Conservation (phyloP, 2,113 vertebrate species). For the Salminus brasiliensis region DNA sequence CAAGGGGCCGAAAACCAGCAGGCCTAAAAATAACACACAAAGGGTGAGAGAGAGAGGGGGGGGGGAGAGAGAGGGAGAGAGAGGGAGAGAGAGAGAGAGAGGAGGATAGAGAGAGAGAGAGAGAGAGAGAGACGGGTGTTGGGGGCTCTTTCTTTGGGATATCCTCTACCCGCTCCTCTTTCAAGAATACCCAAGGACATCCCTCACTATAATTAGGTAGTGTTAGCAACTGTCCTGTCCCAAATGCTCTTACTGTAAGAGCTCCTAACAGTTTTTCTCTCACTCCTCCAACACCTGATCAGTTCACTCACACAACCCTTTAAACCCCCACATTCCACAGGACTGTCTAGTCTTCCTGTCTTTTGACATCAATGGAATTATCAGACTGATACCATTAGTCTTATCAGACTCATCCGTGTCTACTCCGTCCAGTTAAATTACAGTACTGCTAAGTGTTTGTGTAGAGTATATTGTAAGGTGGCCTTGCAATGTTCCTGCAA, state of each 20-base stretch:
- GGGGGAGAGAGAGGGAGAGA: neutral
- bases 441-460: no score
- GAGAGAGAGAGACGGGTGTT: neutral
- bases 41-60: conserved; percentile 8
- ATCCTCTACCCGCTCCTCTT: conserved; percentile 44
- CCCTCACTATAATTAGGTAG: conserved; percentile 50
- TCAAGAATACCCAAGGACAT: conserved; percentile 55
- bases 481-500: no score
- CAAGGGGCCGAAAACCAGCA: conserved; percentile 26
- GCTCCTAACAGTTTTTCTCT: conserved; percentile 38
- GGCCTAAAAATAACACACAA: conserved; percentile 53
- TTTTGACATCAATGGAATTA: conserved; percentile 20
- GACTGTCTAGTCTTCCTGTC: conserved; percentile 16
- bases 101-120: neutral
- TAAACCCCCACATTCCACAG: neutral
- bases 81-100: neutral
- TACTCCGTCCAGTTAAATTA: neutral
- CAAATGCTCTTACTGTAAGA: conserved; percentile 40
- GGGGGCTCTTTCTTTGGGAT: conserved; percentile 41
- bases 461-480: no score
- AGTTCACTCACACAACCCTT: conserved; percentile 20
- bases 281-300: conserved; percentile 43
- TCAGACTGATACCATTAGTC: conserved; percentile 1
- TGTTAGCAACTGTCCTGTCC: conserved; percentile 40
- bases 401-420: neutral